Evolutionary conservation across 2,888 invertebrate genomes (phyloP).

Genomic region (Megaustenia siamemsis): DNA sequence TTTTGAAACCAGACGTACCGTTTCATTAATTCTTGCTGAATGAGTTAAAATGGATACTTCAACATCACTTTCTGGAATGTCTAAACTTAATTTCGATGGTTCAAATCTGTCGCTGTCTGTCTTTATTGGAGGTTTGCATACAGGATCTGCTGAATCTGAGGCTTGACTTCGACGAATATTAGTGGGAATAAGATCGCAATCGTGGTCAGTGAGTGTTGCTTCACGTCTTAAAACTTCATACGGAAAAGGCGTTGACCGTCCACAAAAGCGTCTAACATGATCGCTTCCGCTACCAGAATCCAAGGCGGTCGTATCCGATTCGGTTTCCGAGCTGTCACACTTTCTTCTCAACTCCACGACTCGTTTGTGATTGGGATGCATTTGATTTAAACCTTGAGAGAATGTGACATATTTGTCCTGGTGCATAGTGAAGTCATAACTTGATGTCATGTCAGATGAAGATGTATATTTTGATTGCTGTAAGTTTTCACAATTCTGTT

Average conservation of each 20-base stretch:
- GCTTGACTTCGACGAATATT: background rate
- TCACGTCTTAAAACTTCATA: background rate
- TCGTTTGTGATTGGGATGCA: background rate
- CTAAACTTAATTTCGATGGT: background rate
- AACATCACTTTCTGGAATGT: slow-evolving; percentile 16
- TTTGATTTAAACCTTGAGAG: background rate
- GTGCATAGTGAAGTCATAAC: background rate
- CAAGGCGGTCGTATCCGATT: background rate
- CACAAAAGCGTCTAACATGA: background rate
- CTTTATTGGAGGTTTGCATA: too few relatives aligned
- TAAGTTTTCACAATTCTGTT: background rate
- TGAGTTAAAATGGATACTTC: background rate
- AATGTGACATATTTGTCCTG: too few relatives aligned
- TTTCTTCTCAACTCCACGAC: background rate
- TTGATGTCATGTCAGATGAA: background rate
- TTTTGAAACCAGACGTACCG: too few relatives aligned
- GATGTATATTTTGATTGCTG: background rate
- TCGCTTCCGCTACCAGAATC: background rate
- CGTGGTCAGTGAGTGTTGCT: background rate
- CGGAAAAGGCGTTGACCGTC: slow-evolving; percentile 19
- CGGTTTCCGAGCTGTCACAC: background rate
- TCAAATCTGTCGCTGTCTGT: background rate
- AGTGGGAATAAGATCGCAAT: background rate
- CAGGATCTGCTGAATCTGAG: background rate
- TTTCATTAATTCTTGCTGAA: background rate